Evolutionary conservation across 2,113 vertebrate species (phyloP).

Genomic region (Equus przewalskii): DNA sequence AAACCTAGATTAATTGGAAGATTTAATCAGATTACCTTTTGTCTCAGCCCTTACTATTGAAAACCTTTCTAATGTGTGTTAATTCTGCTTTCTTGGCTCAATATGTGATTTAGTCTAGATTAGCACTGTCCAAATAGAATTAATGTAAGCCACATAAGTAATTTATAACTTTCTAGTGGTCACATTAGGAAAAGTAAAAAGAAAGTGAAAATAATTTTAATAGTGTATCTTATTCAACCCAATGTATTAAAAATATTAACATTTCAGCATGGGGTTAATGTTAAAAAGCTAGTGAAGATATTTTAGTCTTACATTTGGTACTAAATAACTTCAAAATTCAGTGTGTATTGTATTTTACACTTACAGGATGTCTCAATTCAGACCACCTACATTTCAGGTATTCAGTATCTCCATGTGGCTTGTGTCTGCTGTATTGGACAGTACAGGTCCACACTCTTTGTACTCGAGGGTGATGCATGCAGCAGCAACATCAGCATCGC

Average conservation of each 20-base stretch:
- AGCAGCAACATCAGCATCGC: background rate
- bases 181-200: constrained; percentile 3
- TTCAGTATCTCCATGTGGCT: background rate
- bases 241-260: background rate
- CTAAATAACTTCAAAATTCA: constrained; percentile 1
- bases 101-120: background rate
- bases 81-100: background rate
- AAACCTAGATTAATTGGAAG: background rate
- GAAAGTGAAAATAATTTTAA: constrained; percentile 14
- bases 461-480: background rate
- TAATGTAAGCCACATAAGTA: background rate
- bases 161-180: background rate
- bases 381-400: background rate
- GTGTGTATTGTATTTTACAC: background rate
- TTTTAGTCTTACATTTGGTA: background rate
- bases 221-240: background rate
- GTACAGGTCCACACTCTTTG: background rate
- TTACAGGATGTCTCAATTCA: background rate
- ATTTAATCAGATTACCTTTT: background rate
- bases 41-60: background rate
- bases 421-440: background rate
- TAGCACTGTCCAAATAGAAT: background rate
- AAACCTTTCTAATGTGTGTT: background rate
- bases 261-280: background rate
- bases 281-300: background rate